Evolutionary conservation across 2,113 vertebrate genomes (phyloP).

Genomic region (Lepidothrix coronata): DNA sequence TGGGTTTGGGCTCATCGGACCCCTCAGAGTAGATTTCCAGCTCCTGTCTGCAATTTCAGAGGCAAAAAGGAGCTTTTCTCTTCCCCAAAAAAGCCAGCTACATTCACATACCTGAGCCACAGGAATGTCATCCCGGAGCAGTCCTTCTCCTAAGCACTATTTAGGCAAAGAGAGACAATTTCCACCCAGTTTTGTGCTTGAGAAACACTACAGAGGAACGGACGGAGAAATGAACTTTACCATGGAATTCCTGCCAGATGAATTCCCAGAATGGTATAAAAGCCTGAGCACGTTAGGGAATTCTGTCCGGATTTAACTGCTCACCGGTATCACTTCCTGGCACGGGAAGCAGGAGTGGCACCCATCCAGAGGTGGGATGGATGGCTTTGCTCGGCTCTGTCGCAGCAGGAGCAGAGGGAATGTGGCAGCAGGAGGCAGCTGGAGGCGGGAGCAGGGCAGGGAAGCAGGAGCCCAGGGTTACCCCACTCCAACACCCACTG

Average conservation of each 20-base stretch:
- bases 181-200: neutral
- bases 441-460: neutral
- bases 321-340: neutral
- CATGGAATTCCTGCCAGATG: neutral
- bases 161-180: neutral
- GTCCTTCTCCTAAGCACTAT: neutral
- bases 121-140: rapidly evolving
- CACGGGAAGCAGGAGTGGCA: neutral
- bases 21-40: neutral
- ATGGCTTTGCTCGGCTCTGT: neutral
- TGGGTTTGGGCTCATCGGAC: too few species aligned
- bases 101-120: rapidly evolving
- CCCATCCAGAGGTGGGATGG: neutral
- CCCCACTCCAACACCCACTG: neutral
- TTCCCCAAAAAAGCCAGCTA: neutral
- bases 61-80: neutral
- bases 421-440: neutral
- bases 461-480: neutral
- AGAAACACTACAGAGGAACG: rapidly evolving
- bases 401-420: neutral
- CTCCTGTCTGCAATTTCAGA: neutral
- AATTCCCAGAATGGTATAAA: neutral
- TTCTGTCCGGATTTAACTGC: neutral
- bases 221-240: neutral
- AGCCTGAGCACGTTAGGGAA: neutral